These are phyloP conservation scores for Motacilla tschutschensis DNA, from an alignment of 2,113 vertebrate species.

Conservation along the genomic window DNA sequence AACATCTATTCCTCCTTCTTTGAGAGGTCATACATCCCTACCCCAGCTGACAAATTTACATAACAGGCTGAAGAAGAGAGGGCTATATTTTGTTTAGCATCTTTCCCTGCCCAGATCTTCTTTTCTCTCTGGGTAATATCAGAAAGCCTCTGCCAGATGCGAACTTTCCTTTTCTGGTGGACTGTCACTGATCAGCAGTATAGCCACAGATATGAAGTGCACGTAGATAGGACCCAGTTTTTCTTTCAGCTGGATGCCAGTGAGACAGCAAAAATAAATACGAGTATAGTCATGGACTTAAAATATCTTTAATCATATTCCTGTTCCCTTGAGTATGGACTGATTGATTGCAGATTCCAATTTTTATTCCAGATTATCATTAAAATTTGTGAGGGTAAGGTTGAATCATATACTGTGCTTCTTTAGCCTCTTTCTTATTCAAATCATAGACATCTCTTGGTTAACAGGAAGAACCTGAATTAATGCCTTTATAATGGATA, in stretches of 20 bases:
- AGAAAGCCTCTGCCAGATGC: neutral
- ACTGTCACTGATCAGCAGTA: neutral
- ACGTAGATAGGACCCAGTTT: neutral
- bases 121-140: neutral
- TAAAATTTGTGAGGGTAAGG: conserved; percentile 20
- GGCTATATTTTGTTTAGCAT: neutral
- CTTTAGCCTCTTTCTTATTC: conserved; percentile 27
- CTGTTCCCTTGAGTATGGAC: neutral
- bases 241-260: neutral
- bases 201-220: neutral
- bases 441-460: conserved; percentile 8
- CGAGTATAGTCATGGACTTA: neutral
- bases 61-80: neutral
- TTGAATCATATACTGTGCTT: neutral
- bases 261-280: neutral
- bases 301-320: conserved; percentile 23
- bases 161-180: neutral
- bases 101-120: neutral
- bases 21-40: neutral
- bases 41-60: neutral
- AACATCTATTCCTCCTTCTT: neutral
- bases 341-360: conserved; percentile 40
- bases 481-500: conserved; percentile 19
- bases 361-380: conserved; percentile 30
- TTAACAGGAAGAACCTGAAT: conserved; percentile 7